Evolutionary conservation across 2,888 invertebrate genomes (phyloP).

Genomic region (Galerucella calmariensis): DNA sequence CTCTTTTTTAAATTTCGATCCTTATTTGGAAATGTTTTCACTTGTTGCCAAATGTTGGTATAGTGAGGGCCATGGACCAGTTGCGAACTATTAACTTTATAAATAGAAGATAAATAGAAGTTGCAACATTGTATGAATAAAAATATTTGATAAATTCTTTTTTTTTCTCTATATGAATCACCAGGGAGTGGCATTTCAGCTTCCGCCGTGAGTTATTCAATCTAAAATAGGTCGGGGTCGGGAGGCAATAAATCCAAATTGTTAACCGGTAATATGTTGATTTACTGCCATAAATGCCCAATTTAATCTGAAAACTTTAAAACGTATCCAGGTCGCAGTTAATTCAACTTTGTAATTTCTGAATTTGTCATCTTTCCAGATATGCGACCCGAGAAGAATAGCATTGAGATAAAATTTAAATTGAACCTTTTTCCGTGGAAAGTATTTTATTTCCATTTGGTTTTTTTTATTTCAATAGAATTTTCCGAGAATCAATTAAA

Average conservation of each 20-base stretch:
- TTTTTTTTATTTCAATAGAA: conserved; percentile 6
- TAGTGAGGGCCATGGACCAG: too few relatives aligned
- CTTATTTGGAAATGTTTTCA: too few relatives aligned
- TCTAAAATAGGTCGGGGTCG: conserved; percentile 34
- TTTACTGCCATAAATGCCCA: conserved; percentile 58
- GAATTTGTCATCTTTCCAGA: conserved; percentile 58
- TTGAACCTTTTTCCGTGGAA: neutral
- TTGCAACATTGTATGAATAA: neutral
- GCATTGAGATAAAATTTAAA: neutral
- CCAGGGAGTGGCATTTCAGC: conserved; percentile 2
- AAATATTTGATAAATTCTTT: neutral
- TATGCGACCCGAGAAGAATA: conserved; percentile 28
- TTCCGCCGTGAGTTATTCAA: conserved; percentile 24
- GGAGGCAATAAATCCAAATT: conserved; percentile 36
- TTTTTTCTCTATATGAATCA: neutral
- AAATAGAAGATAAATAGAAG: too few relatives aligned
- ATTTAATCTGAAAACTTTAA: conserved; percentile 57
- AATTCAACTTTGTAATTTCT: conserved; percentile 59
- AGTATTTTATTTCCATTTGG: neutral
- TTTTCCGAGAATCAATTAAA: neutral
- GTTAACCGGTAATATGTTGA: conserved; percentile 49
- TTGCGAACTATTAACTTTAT: too few relatives aligned
- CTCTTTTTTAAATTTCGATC: too few relatives aligned
- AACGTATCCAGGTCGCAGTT: conserved; percentile 55
- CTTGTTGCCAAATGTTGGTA: too few relatives aligned